phyloP scores from a whole-genome alignment of 2,113 vertebrate species.

The Oceanodroma tethys region DNA sequence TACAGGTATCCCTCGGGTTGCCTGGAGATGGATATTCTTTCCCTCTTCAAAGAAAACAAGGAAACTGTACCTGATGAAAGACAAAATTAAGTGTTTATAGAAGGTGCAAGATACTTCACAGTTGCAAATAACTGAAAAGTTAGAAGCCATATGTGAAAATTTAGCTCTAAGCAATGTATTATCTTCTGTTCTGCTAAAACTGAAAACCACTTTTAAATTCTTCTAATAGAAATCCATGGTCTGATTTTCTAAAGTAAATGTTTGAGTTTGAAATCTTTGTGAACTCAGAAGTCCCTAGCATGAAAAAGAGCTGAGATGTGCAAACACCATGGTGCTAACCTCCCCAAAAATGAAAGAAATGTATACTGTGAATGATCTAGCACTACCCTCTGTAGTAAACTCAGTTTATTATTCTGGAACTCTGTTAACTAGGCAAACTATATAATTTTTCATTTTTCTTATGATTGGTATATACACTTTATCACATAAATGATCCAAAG shows the following conservation, averaged over 20 bases:
- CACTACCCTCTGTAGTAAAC: not conserved
- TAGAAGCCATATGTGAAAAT: not conserved
- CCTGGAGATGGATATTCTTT: constrained; percentile 4
- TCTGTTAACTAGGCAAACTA: not conserved
- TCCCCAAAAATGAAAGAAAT: not conserved
- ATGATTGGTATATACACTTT: not conserved
- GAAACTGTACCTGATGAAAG: not conserved
- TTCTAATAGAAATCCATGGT: not conserved
- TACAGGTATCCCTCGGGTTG: not conserved
- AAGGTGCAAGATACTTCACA: not conserved
- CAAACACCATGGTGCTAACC: not conserved
- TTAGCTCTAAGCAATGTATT: not conserved
- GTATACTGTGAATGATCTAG: not conserved
- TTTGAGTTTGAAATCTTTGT: not conserved
- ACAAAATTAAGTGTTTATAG: not conserved
- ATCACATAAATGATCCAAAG: not conserved
- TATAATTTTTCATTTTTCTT: not conserved
- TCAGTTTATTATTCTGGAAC: not conserved
- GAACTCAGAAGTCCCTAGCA: not conserved
- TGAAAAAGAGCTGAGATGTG: not conserved
- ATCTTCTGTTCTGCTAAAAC: not conserved
- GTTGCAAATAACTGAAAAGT: not conserved
- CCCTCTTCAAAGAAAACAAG: constrained; percentile 11
- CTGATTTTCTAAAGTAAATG: not conserved
- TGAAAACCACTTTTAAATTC: not conserved